Evolutionary conservation across 2,888 invertebrate genomes (phyloP).

Genomic region (Drosophila histrio): DNA sequence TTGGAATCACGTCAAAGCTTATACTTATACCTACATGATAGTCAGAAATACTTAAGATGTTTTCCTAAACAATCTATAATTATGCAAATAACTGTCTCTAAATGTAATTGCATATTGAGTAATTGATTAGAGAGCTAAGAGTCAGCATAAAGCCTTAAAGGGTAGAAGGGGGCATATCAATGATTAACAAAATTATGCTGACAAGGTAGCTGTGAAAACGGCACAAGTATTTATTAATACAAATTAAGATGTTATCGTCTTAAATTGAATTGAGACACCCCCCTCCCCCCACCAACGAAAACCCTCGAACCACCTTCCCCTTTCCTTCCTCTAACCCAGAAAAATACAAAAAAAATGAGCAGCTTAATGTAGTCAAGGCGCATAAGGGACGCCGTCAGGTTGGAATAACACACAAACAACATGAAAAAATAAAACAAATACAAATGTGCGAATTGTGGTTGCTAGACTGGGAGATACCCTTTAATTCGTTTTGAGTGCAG

Average conservation of each 20-base stretch:
- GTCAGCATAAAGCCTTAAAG: not conserved
- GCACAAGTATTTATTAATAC: conserved; percentile 75
- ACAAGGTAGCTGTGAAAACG: conserved; percentile 56
- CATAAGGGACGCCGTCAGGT: conserved; percentile 21
- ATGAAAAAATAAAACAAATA: conserved; percentile 18
- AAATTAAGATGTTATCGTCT: conserved; percentile 81
- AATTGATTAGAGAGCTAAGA: conserved; percentile 25
- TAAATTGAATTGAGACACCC: conserved; percentile 67
- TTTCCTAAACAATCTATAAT: not conserved
- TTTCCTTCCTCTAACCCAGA: not conserved
- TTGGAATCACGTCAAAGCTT: too few relatives aligned
- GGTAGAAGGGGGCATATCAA: conserved; percentile 24
- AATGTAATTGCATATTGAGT: conserved; percentile 4
- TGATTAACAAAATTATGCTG: conserved; percentile 56
- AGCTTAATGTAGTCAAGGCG: conserved; percentile 66
- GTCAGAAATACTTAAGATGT: too few relatives aligned
- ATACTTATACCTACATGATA: too few relatives aligned
- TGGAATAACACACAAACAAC: conserved; percentile 11
- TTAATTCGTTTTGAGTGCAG: too few relatives aligned
- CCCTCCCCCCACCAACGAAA: not conserved
- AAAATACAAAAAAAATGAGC: conserved; percentile 60
- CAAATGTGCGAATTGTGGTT: not conserved
- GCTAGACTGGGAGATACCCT: not conserved
- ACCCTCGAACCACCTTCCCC: not conserved
- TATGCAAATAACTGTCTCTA: not conserved